Base-by-base conservation (phyloP, 2,113 vertebrate genomes). In the Tor tambroides region DNA sequence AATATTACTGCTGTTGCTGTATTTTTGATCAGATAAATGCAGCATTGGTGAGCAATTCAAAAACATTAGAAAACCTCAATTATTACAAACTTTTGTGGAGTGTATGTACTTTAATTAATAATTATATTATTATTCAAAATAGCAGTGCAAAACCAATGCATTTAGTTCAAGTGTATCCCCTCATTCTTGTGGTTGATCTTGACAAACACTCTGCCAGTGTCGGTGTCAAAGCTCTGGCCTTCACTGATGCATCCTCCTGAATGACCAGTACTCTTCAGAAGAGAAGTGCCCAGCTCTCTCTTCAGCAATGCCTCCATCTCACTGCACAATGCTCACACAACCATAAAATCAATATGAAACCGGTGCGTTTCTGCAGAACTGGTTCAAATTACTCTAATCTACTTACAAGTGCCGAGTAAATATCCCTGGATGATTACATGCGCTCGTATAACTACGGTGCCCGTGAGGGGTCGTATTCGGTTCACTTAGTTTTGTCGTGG, bases 191-290 rank as follows among this genome's bases (percentile, higher is more conserved):
- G 83, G 91, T 96, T 98, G 86, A 94, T 95, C 93, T 98, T 99
- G 87, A 96, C 96, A 87, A 96, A 98, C 77, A 98, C 95, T 59
- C 91, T 95, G 4, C 97, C 96, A 1, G 0, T 21, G 86, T 97
- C 97, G 51, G 96, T 98, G 71, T 96, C 95, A 85, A 96, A 98
- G 89, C 96, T 97, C 90, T 95, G 96, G 14, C 97, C 97, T 89
- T 97, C 94, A 91, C 96, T 98, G 87, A 98, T 97, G 41, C 97
- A 98, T 32, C 97, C 97, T 2, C 94, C 96, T 0, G 91, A 90
- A 49, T 95, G 91, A 1, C 96, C 96, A 0, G 95, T 88, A 0
- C 95, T 80, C 85, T 94, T 94, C 43, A 96, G 92, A 30, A 90
- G 88, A 0, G 77, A 76, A 0, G 93, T 92, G 65, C 93, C 94